Percentiles rank a stretch among this genome's conserved stretches.
phyloP scores from a whole-genome alignment of 1,140 invertebrate species.

The Himalopsyche phryganea region DNA sequence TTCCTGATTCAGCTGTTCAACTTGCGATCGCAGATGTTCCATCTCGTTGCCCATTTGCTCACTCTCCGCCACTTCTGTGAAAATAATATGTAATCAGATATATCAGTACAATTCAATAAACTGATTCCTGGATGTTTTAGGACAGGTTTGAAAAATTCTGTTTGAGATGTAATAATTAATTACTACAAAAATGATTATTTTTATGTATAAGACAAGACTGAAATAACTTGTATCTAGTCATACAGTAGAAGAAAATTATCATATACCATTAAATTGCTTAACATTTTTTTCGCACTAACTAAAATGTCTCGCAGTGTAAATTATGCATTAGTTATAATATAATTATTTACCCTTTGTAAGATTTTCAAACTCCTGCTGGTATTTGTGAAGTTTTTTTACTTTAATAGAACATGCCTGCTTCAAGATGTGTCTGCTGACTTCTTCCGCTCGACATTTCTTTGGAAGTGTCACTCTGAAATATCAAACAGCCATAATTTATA shows the following conservation, averaged over 20 bases:
- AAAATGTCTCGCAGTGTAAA: no score
- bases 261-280: no score
- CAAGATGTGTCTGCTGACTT: slow-evolving; percentile 83
- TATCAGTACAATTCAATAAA: no score
- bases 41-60: slow-evolving; percentile 79
- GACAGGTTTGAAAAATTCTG: no score
- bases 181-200: no score
- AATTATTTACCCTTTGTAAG: slow-evolving; percentile 63
- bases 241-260: no score
- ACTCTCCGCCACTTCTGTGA: slow-evolving; percentile 52
- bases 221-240: no score
- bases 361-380: slow-evolving; percentile 84
- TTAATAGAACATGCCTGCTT: slow-evolving; percentile 87
- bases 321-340: no score
- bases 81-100: background rate
- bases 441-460: slow-evolving; percentile 91
- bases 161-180: no score
- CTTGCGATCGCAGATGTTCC: slow-evolving; percentile 62
- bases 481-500: no score
- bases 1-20: slow-evolving; percentile 46
- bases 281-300: no score
- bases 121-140: no score
- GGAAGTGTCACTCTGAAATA: slow-evolving; percentile 93
- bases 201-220: background rate
- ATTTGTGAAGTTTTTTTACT: slow-evolving; percentile 92